Base-by-base conservation (phyloP, 2,888 invertebrate species). In the Pyralis farinalis region DNA sequence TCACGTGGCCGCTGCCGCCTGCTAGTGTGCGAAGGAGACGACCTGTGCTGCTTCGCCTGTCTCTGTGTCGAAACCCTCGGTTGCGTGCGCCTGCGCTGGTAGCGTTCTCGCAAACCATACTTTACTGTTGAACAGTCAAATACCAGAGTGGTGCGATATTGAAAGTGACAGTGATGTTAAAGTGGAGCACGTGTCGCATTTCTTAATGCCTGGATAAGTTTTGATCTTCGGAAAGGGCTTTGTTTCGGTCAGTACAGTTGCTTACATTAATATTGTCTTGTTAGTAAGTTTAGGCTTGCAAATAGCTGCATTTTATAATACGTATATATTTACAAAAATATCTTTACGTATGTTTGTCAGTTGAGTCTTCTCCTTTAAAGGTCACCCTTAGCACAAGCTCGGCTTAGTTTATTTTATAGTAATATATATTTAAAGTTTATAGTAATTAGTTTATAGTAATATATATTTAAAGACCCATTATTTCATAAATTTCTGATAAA, bases 151-250 rank as follows among this genome's bases (percentile, higher is more conserved):
- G 64, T 62, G 58, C 49, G 49, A 57, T 55, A 63, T 70, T 57
- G 64, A 79, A 80, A 84, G 85, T 85, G 85, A 79, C 66, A 82
- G 85, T 85, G 81, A 64, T 63, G 53, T 64, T 52, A 56, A 50
- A 58, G 64, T 64, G 58, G 53, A 63, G 48, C 68, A 72, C 71
- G 70, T 71, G 72, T 48, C 34, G 34, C 31, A 9, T 39, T 33
- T 48, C 46, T 46, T 59, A 58, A 53, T 53, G 43, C 52, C 61
- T 46, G 66, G 66, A 69, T 59, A 61, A 48, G 34, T 27, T 12
- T 22, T 37, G 43, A 37, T 1, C 9, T 29, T 44, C 36, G 44
- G 40, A 40, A 37, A 46, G 42, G 45, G 49, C 45, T 43, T 43
- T 48, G 62, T 54, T 56, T 58, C 56, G 65, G 69, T 67, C 54